These are phyloP conservation scores for Pygmarrhopalites habei DNA, from an alignment of 1,140 invertebrate genomes.

Conservation along the genomic window DNA sequence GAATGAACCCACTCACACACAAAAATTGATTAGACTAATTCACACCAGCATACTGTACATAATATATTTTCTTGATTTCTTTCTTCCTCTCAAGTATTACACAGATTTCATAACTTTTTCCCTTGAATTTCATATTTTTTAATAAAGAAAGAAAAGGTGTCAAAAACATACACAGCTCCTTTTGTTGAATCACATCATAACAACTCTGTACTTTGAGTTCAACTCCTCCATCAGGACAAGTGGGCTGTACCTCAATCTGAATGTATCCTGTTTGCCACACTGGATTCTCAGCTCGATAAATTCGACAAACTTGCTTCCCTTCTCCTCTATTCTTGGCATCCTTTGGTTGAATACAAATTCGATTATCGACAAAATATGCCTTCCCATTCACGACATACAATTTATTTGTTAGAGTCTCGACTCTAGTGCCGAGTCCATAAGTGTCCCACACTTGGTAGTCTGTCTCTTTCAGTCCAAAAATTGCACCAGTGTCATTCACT, in stretches of 20 bases:
- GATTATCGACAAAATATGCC: neutral
- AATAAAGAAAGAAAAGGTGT: too few relatives aligned
- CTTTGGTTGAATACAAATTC: conserved; percentile 17
- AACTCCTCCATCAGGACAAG: neutral
- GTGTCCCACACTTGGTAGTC: conserved; percentile 13
- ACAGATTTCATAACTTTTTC: too few relatives aligned
- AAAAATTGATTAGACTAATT: too few relatives aligned
- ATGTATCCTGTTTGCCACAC: neutral
- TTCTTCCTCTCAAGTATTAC: too few relatives aligned
- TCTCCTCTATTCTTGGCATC: neutral
- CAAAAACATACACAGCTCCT: conserved; percentile 7
- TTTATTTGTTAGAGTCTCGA: neutral
- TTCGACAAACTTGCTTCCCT: conserved; percentile 11
- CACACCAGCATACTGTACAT: too few relatives aligned
- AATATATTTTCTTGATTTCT: too few relatives aligned
- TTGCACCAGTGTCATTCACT: conserved; percentile 4
- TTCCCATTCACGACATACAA: conserved; percentile 20
- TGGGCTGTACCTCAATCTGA: neutral
- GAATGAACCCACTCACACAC: too few relatives aligned
- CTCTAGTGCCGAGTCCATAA: neutral
- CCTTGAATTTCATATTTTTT: too few relatives aligned
- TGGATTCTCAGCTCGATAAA: conserved; percentile 3
- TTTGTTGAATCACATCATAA: neutral
- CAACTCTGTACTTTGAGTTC: neutral
- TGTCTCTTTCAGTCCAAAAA: conserved; percentile 7